Evolutionary conservation across 2,888 invertebrate genomes (phyloP), one percentile per base, ranked within the genome.

Genomic region (Apodemia mormo): DNA sequence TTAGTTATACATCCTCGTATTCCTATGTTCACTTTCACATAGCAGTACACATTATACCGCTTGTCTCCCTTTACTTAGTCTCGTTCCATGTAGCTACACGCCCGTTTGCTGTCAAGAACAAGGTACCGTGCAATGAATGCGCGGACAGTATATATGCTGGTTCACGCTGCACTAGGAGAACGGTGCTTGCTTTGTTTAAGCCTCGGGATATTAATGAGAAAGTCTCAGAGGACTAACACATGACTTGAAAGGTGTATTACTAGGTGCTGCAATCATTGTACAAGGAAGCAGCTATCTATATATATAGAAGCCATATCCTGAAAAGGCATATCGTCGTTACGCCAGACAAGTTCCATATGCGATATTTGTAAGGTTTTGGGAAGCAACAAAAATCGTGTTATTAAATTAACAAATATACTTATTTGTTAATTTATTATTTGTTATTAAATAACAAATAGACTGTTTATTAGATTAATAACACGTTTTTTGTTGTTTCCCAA

Each of bases 101-200:
- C 87, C 87, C 82, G 86, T 87, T 86, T 78, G 79, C 84, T 87
- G 88, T 88, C 84, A 85, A 80, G 65, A 65, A 65, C 68, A 68
- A 33, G 61, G 61, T 61, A 82, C 78, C 80, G 79, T 81, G 82
- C 82, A 78, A 84, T 79, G 82, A 80, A 82, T 82, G 76, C 71
- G 80, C 80, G 80, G 81, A 83, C 82, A 65, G 65, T 81, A 79
- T 74, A 79, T 74, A 81, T 76, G 81, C 83, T 81, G 81, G 83
- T 82, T 84, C 85, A 85, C 81, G 7, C 40, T 40, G 40, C 40
- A 45, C 45, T 45, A 1, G 83, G 83, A 79, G 79, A 79, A 79
- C 77, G 77, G 78, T 79, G 76, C 80, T 81, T 80, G 79, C 79
- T 78, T 76, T 80, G 80, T 79, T 77, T 73, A 75, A 76, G 69